Conservation (phyloP, 2,113 vertebrate genomes). For the Planiliza haematocheilus region DNA sequence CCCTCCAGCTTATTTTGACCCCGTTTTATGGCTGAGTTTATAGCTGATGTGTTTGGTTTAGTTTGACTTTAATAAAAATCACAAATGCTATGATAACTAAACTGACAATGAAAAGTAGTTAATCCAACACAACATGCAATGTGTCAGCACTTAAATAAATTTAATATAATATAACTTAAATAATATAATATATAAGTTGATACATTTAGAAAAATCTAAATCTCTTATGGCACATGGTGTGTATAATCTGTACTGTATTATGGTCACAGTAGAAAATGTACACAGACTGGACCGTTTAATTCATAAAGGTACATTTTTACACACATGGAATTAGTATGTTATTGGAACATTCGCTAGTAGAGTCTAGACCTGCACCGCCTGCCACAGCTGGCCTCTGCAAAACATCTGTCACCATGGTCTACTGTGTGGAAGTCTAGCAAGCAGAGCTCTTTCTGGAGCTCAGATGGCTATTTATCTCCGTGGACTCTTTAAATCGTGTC, state of each 20-base stretch:
- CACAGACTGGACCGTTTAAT: conserved; percentile 32
- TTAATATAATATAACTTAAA: too few relatives aligned
- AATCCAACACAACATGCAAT: too few relatives aligned
- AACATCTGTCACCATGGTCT: conserved; percentile 58
- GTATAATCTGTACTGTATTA: conserved; percentile 2
- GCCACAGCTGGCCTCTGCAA: conserved; percentile 59
- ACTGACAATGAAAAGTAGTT: too few relatives aligned
- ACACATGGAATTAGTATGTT: conserved; percentile 64
- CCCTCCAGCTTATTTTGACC: too few relatives aligned
- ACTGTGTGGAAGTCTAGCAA: conserved; percentile 11
- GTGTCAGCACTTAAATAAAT: too few relatives aligned
- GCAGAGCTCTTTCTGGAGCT: conserved; percentile 15
- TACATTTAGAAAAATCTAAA: neutral
- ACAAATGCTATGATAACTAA: too few relatives aligned
- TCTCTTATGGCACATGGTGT: neutral
- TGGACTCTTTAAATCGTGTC: conserved; percentile 26
- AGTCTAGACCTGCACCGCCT: conserved; percentile 42
- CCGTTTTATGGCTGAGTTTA: too few relatives aligned
- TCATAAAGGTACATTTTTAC: conserved; percentile 55
- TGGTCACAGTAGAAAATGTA: conserved; percentile 2
- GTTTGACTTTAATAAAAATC: too few relatives aligned
- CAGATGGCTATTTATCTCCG: conserved; percentile 39
- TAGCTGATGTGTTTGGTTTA: too few relatives aligned
- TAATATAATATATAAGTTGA: too few relatives aligned
- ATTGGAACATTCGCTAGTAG: conserved; percentile 69